Base-by-base conservation (phyloP, 2,113 vertebrate species). In the Gnathonemus longibarbis region DNA sequence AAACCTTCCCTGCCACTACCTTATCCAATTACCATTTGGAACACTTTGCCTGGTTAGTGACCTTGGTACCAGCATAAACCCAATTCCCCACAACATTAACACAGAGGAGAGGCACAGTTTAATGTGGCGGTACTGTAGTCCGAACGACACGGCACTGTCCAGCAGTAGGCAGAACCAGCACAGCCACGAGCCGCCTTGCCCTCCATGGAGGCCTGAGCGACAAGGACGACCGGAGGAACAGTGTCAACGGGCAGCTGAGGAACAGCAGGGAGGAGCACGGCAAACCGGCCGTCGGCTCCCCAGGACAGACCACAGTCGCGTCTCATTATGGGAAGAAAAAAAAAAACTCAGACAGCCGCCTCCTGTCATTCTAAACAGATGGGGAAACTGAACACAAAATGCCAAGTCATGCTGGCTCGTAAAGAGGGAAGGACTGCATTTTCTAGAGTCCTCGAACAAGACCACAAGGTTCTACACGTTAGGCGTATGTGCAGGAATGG, bases 361-460 rank as follows among this genome's bases (percentile, higher is more conserved):
- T 42, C 31, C 19, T 21, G 39, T 84, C 70, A 52, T 21, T 24
- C 9, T 19, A 88, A 35, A 45, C 45, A 86, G 83, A 35, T 39
- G 52, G 52, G 52, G 56, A 45, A 39, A 45, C 17, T 45, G 35
- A 11, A 58, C 5, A 0, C 35, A 66, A 88, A 88, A 88, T 74
- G 62, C 58, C 5, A 62, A 48, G 88, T 88, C 88, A 88, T 49
- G 88, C 42, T 31, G 45, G 58, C 88, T 88, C 39, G 3, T 66
- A 46, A 49, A 31, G 6, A 70, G 88, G 66, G 45, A 39, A 39
- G 24, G 31, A 21, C n/a, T 27, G 24, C 45, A 27, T 86, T 50
- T 85, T 86, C 39, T 42, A 42, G n/a, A 80, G 58, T 11, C 17
- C 39, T 62, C 56, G 17, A 24, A 50, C 66, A 70, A 49, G 15